Conservation (phyloP, 2,113 vertebrate genomes). For the Bucco capensis region DNA sequence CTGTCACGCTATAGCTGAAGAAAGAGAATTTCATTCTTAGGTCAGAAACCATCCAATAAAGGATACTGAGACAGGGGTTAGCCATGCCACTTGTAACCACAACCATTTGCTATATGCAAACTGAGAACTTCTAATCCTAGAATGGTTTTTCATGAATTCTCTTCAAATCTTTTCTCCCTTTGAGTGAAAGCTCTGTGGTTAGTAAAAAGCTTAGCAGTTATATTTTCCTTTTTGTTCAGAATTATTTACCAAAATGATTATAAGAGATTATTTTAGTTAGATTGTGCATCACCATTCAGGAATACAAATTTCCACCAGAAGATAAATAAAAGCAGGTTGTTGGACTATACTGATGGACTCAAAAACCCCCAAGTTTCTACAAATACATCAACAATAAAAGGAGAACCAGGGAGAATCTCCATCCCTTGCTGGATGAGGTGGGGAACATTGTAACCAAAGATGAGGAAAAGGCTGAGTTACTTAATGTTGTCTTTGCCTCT, state of each 20-base stretch:
- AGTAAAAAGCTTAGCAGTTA: background rate
- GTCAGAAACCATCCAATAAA: background rate
- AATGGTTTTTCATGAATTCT: background rate
- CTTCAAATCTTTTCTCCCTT: background rate
- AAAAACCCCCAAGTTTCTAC: too few species aligned
- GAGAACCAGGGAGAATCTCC: too few species aligned
- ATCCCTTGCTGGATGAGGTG: too few species aligned
- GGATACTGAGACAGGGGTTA: background rate
- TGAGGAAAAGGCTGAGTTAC: too few species aligned
- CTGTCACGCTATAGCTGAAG: background rate
- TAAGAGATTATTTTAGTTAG: background rate
- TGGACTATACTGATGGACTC: background rate
- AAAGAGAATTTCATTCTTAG: background rate
- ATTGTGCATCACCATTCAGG: background rate
- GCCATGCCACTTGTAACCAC: background rate
- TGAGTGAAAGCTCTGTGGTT: background rate
- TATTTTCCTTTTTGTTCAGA: background rate
- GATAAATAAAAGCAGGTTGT: background rate
- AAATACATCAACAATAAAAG: too few species aligned
- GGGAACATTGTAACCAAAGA: too few species aligned
- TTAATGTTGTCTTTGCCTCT: too few species aligned
- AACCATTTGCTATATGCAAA: background rate
- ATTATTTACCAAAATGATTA: background rate
- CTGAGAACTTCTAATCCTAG: background rate
- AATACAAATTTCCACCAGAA: background rate